phyloP scores from a whole-genome alignment of 2,888 invertebrate species.

The Oscheius sp. region DNA sequence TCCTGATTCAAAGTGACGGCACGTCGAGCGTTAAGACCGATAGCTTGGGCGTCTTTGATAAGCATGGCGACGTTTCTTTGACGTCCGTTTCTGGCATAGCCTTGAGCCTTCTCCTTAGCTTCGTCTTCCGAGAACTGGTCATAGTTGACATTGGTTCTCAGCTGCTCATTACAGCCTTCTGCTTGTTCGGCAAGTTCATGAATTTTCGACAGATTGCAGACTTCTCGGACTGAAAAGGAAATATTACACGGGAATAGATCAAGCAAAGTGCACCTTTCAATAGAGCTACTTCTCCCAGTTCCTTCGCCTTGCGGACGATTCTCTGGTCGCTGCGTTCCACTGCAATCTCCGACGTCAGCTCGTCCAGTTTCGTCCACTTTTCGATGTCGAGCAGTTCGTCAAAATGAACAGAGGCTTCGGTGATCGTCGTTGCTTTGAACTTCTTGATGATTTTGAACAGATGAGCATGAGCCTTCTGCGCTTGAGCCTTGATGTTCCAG shows the following conservation, averaged over 20 bases:
- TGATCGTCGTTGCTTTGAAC: slow-evolving; percentile 78
- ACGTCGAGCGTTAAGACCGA: slow-evolving; percentile 53
- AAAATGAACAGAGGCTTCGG: slow-evolving; percentile 48
- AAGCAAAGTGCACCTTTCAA: not conserved
- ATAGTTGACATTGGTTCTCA: slow-evolving; percentile 55
- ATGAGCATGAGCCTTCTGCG: slow-evolving; percentile 75
- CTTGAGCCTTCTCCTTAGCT: slow-evolving; percentile 61
- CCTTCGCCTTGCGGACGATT: not conserved
- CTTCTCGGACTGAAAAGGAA: slow-evolving; percentile 13
- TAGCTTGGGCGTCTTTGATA: slow-evolving; percentile 55
- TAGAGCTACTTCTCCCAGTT: slow-evolving; percentile 2
- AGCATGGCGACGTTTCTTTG: slow-evolving; percentile 57
- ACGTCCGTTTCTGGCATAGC: slow-evolving; percentile 55
- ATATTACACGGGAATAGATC: not conserved
- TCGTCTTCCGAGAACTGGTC: slow-evolving; percentile 60
- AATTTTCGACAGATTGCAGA: slow-evolving; percentile 39
- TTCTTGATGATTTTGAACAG: slow-evolving; percentile 78
- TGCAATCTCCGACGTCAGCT: not conserved
- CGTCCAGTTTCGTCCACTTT: slow-evolving; percentile 18
- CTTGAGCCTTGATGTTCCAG: slow-evolving; percentile 88
- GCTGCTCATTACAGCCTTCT: slow-evolving; percentile 43
- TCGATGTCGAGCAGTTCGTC: slow-evolving; percentile 49
- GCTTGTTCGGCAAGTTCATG: slow-evolving; percentile 51
- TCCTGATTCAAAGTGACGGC: slow-evolving; percentile 46
- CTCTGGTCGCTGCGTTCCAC: not conserved